Base-by-base conservation (phyloP, 2,113 vertebrate species). In the Jaculus jaculus region DNA sequence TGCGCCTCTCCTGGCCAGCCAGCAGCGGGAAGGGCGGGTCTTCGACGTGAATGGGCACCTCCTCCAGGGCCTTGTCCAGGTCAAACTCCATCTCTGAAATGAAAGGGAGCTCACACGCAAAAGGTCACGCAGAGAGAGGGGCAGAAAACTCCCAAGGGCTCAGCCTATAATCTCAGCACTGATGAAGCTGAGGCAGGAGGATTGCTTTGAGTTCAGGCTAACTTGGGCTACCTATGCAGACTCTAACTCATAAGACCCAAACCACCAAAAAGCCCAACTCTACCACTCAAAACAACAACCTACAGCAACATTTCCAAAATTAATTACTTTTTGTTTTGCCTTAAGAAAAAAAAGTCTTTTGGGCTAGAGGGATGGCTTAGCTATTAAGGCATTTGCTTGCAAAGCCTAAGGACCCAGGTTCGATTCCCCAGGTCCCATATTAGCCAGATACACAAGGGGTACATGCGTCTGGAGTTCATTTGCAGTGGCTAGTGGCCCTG, bases 41-140 rank as follows among this genome's bases (percentile, higher is more conserved):
- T 92, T 99, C 99, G 60, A 99, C 94, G 77, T 99, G 99, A 94
- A 99, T 97, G 1, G 99, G 99, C 87, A 99, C 98, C 69, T 99
- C 99, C 97, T 99, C 99, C 95, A 99, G 98, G 18, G 99, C 99
- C 97, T 99, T 99, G 97, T 99, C 99, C 88, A 99, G 97, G 97
- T 99, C 99, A 98, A 99, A 99, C 97, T 99, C 99, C 99, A 99
- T 99, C 96, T 99, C 99, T 99, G 95, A 82, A 96, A 97, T 51
- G 95, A 97, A 98, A 95, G 78, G 97, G 92, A 96, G 96, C 82
- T 37, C 30, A 15, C 7, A 65, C 51, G 11, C n/a, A 20, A 84
- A 58, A 7, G 4, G 42, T 17, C 61, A 28, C 32, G 34, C 54
- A 68, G 6, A 68, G 9, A 75, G 0, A 13, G 1, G 16, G 65